A percentile compares a stretch with the other conserved stretches of the same genome.
Conservation (phyloP, 1,140 invertebrate genomes). For the Ectropis grisescens region DNA sequence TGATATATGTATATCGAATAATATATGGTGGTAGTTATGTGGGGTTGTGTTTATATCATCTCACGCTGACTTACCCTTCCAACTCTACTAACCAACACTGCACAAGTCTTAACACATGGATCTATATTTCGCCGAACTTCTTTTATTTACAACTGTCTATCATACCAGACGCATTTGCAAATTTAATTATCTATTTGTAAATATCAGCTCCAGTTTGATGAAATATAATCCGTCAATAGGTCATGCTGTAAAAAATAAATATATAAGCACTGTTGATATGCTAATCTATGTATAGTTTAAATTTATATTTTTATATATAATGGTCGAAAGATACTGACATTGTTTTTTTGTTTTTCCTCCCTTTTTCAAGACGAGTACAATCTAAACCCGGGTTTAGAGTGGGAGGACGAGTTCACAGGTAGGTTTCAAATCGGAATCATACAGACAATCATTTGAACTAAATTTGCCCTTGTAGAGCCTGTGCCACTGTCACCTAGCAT, state of each 20-base stretch:
- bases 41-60: conserved; percentile 62
- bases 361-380: conserved; percentile 97
- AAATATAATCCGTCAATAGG: conserved; percentile 26
- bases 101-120: conserved; percentile 55
- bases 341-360: conserved; percentile 78
- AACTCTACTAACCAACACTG: conserved; percentile 55
- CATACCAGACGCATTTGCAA: too few species aligned
- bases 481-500: conserved; percentile 61
- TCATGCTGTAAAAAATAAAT: conserved; percentile 62
- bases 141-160: not conserved
- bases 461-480: conserved; percentile 61
- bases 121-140: conserved; percentile 16
- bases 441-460: conserved; percentile 52
- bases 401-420: conserved; percentile 99
- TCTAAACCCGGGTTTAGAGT: conserved; percentile 99
- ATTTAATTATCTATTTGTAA: too few species aligned
- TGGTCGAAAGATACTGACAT: conserved; percentile 72
- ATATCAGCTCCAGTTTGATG: conserved; percentile 17
- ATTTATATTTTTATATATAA: conserved; percentile 36
- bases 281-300: conserved; percentile 51
- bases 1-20: conserved; percentile 51
- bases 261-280: conserved; percentile 48
- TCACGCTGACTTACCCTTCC: conserved; percentile 59
- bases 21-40: conserved; percentile 51
- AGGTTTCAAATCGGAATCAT: conserved; percentile 78